These are phyloP conservation scores for Hydrotaea diabolus DNA, from an alignment of 2,888 invertebrate genomes.

Conservation along the genomic window DNA sequence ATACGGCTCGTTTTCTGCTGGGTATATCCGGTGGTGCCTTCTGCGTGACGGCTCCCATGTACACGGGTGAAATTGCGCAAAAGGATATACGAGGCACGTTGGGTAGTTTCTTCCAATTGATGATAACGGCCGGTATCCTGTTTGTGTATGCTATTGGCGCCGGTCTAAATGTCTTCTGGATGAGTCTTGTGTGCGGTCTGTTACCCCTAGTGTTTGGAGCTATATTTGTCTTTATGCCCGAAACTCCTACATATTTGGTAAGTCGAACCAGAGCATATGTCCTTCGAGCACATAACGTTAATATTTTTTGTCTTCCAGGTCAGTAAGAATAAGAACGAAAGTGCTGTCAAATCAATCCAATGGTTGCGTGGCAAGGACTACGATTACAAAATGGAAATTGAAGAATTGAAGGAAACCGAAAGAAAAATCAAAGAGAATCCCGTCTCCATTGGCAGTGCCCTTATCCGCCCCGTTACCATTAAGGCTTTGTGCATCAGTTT, in stretches of 20 bases:
- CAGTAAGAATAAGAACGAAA: constrained; percentile 83
- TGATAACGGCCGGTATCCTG: constrained; percentile 91
- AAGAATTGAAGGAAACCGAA: constrained; percentile 83
- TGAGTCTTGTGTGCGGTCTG: constrained; percentile 76
- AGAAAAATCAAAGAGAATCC: constrained; percentile 82
- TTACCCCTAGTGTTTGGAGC: constrained; percentile 85
- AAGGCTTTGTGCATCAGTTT: constrained; percentile 87
- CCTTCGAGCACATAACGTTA: not conserved
- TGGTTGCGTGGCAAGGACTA: constrained; percentile 88
- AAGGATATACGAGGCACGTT: constrained; percentile 90
- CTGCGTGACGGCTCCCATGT: constrained; percentile 91
- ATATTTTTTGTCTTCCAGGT: constrained; percentile 70
- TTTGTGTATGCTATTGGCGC: constrained; percentile 86
- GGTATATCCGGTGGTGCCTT: constrained; percentile 85
- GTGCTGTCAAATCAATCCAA: constrained; percentile 86
- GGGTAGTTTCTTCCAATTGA: constrained; percentile 93
- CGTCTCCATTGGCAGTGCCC: constrained; percentile 83
- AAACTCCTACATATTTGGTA: constrained; percentile 89
- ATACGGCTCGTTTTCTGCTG: constrained; percentile 77
- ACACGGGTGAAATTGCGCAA: constrained; percentile 92
- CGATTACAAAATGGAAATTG: constrained; percentile 85
- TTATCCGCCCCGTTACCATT: constrained; percentile 83
- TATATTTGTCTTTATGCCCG: constrained; percentile 92
- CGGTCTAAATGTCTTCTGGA: constrained; percentile 74
- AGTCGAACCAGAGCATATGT: constrained; percentile 58